A percentile compares a stretch with the other conserved stretches of the same genome.
Evolutionary conservation across 2,113 vertebrate species (phyloP).

Genomic region (Dascyllus trimaculatus): DNA sequence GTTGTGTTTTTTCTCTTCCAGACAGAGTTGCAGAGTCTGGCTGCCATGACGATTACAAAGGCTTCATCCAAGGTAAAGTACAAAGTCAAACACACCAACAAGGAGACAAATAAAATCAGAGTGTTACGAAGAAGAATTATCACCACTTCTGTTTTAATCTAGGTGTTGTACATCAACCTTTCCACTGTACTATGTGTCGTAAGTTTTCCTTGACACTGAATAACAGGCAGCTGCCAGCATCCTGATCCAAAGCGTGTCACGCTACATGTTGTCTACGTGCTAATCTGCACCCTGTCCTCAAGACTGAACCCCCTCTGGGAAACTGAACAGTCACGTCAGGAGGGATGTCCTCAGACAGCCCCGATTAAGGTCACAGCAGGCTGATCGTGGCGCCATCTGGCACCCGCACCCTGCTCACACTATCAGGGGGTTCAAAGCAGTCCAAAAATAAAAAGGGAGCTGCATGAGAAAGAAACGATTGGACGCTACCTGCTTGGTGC

Average conservation of each 20-base stretch:
- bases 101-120: not conserved
- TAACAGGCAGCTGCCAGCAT: not conserved
- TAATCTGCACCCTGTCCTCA: slow-evolving; percentile 64
- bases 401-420: not conserved
- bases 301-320: slow-evolving; percentile 36
- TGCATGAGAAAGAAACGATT: not conserved
- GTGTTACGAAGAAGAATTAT: not conserved
- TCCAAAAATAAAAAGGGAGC: not conserved
- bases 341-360: slow-evolving; percentile 63
- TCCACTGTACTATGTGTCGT: not conserved
- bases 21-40: not conserved
- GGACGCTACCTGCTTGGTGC: slow-evolving; percentile 91
- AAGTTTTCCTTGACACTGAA: not conserved
- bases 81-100: not conserved
- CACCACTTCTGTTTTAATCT: not conserved
- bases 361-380: slow-evolving; percentile 78
- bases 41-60: slow-evolving; percentile 19
- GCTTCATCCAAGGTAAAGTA: not conserved
- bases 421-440: not conserved
- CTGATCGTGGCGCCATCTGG: slow-evolving; percentile 73
- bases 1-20: not conserved
- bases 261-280: slow-evolving; percentile 6
- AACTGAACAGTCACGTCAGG: slow-evolving; percentile 39
- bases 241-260: slow-evolving; percentile 29
- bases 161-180: not conserved